A percentile compares a stretch with the other conserved stretches of the same genome.
Conservation (phyloP, 92 coral and sea anemone species). For the Meandrina meandrites region DNA sequence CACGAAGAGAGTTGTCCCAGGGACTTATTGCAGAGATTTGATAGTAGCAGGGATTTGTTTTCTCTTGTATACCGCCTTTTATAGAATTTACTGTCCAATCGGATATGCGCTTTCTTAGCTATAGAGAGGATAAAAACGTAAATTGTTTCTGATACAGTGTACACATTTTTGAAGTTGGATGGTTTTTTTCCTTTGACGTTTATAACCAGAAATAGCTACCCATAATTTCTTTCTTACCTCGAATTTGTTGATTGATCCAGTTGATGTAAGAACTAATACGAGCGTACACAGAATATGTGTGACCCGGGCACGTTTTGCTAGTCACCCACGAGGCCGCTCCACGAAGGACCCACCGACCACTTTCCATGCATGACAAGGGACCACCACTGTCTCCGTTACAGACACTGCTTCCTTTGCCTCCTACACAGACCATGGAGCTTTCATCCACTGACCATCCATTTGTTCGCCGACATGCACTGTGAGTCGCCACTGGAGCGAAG, state of each 20-base stretch:
- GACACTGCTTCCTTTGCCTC: conserved; percentile 52
- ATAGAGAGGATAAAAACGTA: no score
- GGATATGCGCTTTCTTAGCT: no score
- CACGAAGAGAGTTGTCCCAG: no score
- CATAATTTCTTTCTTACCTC: background rate
- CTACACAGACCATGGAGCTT: conserved; percentile 42
- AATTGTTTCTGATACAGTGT: no score
- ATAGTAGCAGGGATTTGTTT: no score
- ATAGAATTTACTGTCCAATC: no score
- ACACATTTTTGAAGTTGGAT: no score
- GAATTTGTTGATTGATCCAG: conserved; percentile 31
- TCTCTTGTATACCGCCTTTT: no score
- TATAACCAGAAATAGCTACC: no score
- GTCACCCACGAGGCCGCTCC: conserved; percentile 62
- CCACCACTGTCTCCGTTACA: conserved; percentile 64
- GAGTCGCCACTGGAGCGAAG: conserved; percentile 40
- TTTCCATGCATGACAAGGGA: conserved; percentile 53
- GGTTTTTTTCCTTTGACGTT: no score
- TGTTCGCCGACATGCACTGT: conserved; percentile 28
- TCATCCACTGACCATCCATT: conserved; percentile 35
- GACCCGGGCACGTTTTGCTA: conserved; percentile 27
- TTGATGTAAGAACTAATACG: conserved; percentile 39
- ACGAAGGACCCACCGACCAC: conserved; percentile 59
- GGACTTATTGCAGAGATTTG: no score
- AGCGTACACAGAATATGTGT: conserved; percentile 39